phyloP scores from a whole-genome alignment of 2,113 vertebrate genomes.

The Camelus dromedarius region DNA sequence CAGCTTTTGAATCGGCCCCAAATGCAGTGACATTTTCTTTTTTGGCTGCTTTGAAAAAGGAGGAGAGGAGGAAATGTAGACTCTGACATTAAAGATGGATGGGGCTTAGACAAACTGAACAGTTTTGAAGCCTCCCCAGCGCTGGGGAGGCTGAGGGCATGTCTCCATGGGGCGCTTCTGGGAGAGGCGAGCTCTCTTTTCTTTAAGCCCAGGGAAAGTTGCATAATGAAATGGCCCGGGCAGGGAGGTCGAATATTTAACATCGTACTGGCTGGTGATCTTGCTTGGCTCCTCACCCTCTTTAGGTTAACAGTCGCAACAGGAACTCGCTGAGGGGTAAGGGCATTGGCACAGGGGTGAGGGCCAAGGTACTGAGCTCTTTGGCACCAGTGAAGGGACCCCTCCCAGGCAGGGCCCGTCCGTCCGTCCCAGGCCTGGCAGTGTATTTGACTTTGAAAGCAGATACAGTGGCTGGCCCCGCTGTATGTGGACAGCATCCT shows the following conservation, averaged over 20 bases:
- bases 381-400: background rate
- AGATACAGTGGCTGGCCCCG: background rate
- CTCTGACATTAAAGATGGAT: conserved; percentile 60
- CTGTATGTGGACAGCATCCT: background rate
- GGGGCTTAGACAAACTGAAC: conserved; percentile 65
- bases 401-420: background rate
- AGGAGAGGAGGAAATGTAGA: conserved; percentile 60
- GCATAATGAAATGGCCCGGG: background rate
- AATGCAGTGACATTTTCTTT: conserved; percentile 76
- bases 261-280: background rate
- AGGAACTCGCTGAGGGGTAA: background rate
- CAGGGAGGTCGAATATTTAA: conserved; percentile 29
- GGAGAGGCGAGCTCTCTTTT: background rate
- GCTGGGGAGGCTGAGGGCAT: conserved; percentile 45
- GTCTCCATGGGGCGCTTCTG: background rate
- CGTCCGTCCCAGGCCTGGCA: background rate
- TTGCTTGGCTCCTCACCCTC: background rate
- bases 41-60: conserved; percentile 71
- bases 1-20: conserved; percentile 67
- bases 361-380: background rate
- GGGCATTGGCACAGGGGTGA: background rate
- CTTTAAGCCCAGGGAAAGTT: background rate
- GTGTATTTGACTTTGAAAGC: conserved; percentile 58
- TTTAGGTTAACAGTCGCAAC: background rate
- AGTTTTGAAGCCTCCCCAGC: conserved; percentile 56